These are phyloP conservation scores for Gymnopithys bicolor DNA, from an alignment of 2,797 vertebrate genomes.

Conservation along the genomic window DNA sequence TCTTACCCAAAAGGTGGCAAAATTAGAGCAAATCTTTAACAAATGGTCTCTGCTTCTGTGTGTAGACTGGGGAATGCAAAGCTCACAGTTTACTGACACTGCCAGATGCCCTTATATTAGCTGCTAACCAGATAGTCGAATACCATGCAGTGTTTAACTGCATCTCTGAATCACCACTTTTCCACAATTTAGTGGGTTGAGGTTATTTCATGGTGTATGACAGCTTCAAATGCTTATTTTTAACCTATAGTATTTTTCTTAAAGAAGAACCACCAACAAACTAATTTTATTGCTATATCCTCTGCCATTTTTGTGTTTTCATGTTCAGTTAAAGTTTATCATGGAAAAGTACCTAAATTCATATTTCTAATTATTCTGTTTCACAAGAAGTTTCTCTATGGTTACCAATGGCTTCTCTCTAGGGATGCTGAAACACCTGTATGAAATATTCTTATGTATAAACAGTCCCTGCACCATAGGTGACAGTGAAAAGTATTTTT, in stretches of 20 bases:
- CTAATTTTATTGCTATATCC: not conserved
- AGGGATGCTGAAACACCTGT: not conserved
- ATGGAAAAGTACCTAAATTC: not conserved
- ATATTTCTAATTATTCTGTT: not conserved
- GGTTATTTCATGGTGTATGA: rapidly evolving
- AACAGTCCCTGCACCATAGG: not conserved
- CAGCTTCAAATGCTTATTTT: not conserved
- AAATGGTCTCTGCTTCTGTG: not conserved
- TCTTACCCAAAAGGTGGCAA: not conserved
- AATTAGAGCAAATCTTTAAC: not conserved
- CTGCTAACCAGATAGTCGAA: not conserved
- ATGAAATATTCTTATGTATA: not conserved
- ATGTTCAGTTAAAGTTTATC: not conserved
- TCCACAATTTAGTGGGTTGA: not conserved
- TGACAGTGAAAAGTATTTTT: not conserved
- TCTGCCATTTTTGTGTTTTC: not conserved
- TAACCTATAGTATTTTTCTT: not conserved
- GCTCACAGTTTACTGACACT: not conserved
- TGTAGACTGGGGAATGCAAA: not conserved
- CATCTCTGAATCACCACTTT: not conserved
- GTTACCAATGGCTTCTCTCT: not conserved
- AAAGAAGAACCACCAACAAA: not conserved
- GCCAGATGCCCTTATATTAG: not conserved
- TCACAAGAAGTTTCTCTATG: not conserved
- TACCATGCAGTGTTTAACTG: not conserved